Base-by-base conservation (phyloP, 2,888 invertebrate species). In the Cordylochernes scorpioides region DNA sequence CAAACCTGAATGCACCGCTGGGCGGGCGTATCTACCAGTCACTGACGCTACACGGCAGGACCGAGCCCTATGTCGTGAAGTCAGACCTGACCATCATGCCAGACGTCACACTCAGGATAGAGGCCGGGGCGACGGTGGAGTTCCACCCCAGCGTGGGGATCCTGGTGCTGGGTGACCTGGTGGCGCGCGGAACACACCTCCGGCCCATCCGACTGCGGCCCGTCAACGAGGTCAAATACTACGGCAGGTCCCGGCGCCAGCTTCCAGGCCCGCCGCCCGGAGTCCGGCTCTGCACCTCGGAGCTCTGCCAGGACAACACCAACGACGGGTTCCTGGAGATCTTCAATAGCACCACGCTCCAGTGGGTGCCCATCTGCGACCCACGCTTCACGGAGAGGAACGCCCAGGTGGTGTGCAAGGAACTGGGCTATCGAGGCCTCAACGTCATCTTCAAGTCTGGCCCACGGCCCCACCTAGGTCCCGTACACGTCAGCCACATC, bases 61-160 rank as follows among this genome's bases (percentile, higher is more conserved):
- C 59, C 2, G 56, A 61, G 21, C 78, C 86, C 0, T 88, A 86
- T 45, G 49, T 69, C 1, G 64, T 97, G 12, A 64, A 63, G 39
- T 65, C 78, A 0, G 97, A 99, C 51, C 67, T 99, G 22, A 99
- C 94, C 0, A 68, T 99, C 0, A 88, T 99, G 91, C 91, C 94
- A 0, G 73, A 70, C 35, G 73, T 68, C 1, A 75, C 71, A 1
- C 53, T 97, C 18, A 69, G 68, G 0, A 78, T 97, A 32, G 66
- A 69, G 40, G 71, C 82, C 3, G 88, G 86, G 5, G 84, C 82
- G 1, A 64, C 71, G 6, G 58, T 99, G 52, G 84, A 91, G 54
- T 88, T 99, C 50, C 72, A 72, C 21, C 80, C 94, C 0, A 86
- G 84, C 54, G 77, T 97, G 28, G 91, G 94, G 1, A 80, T 94